Percentiles rank a stretch among this genome's conserved stretches.
Conservation (phyloP, 30 jellyfish, hydroid and myxozoan genomes). For the Aurelia aurita region DNA sequence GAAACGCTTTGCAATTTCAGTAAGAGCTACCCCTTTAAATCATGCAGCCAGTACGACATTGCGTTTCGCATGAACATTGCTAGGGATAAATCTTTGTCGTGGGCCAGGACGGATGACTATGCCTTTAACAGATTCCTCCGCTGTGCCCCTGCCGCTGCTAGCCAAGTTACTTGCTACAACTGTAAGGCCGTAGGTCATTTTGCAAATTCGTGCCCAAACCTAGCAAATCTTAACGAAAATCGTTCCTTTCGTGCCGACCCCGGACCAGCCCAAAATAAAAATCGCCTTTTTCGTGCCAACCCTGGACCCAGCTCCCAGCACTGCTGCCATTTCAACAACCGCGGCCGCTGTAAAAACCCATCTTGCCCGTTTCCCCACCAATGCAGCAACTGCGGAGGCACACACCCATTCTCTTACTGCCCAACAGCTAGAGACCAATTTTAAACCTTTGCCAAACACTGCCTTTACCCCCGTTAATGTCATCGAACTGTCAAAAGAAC, state of each 20-base stretch:
- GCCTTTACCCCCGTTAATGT: constrained; percentile 20
- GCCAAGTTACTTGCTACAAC: neutral
- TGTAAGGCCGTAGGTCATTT: neutral
- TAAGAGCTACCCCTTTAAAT: neutral
- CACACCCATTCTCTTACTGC: neutral
- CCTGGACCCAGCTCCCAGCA: neutral
- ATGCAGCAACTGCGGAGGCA: neutral
- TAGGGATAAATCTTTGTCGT: neutral
- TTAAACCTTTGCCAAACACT: constrained; percentile 11
- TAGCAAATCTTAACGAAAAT: neutral
- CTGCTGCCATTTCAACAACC: neutral
- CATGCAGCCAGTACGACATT: neutral
- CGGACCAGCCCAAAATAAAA: too few species aligned
- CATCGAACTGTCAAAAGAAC: neutral
- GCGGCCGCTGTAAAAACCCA: neutral
- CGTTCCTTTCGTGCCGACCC: neutral
- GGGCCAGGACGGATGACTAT: neutral
- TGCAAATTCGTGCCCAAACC: neutral
- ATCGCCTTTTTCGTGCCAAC: neutral
- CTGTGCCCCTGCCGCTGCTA: neutral
- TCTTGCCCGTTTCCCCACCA: constrained; percentile 2
- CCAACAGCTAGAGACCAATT: neutral
- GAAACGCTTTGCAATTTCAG: neutral
- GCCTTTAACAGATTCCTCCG: neutral
- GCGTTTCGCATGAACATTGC: constrained; percentile 4